phyloP scores from a whole-genome alignment of 2,113 vertebrate species.

The Tenebrosternarchus preto region DNA sequence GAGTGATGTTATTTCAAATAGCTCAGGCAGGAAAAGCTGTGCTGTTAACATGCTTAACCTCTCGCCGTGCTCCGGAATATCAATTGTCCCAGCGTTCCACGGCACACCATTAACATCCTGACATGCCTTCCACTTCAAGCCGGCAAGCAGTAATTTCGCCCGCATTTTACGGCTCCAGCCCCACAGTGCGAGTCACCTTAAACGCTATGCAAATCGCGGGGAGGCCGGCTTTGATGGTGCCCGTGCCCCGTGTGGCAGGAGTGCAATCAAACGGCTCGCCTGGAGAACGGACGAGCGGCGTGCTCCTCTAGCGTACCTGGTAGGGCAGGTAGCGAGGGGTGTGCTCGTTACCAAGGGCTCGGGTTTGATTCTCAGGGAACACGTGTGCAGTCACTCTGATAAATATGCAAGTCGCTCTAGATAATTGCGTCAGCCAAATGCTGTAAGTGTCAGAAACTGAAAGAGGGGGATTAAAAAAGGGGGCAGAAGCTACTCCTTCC shows the following conservation, averaged over 20 bases:
- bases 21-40: slow-evolving; percentile 34
- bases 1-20: slow-evolving; percentile 51
- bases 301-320: too few relatives aligned
- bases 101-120: slow-evolving; percentile 53
- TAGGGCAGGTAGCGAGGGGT: too few relatives aligned
- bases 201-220: slow-evolving; percentile 51
- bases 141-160: slow-evolving; percentile 48
- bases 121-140: slow-evolving; percentile 52
- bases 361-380: too few relatives aligned
- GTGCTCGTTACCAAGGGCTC: too few relatives aligned
- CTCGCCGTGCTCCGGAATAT: slow-evolving; percentile 44
- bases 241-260: slow-evolving; percentile 42
- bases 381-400: too few relatives aligned
- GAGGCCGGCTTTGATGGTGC: slow-evolving; percentile 41
- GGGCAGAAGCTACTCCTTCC: neutral
- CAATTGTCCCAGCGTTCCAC: slow-evolving; percentile 43
- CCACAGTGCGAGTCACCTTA: slow-evolving; percentile 36
- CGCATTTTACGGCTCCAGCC: slow-evolving; percentile 50
- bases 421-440: too few relatives aligned
- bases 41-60: slow-evolving; percentile 50
- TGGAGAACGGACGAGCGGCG: neutral
- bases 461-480: neutral
- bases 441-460: slow-evolving; percentile 21
- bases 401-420: too few relatives aligned
- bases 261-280: slow-evolving; percentile 14